Base-by-base conservation (phyloP, 2,113 vertebrate species). In the Myotis davidii region DNA sequence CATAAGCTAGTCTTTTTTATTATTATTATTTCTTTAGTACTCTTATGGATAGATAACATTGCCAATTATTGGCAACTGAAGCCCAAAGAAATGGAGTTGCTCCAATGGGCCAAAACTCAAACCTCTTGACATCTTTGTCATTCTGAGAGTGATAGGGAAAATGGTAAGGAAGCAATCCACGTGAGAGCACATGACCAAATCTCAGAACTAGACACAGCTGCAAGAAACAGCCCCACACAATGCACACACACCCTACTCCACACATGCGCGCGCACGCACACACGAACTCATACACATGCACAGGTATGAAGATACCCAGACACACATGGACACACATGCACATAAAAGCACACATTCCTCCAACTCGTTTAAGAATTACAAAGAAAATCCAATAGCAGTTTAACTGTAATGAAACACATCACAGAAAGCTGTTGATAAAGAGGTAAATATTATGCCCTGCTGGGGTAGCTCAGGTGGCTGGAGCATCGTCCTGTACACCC, bases 41-140 rank as follows among this genome's bases (percentile, higher is more conserved):
- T 81, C 54, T 92, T 56, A 70, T 14, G 21, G 13, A 93, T 72
- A 70, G 13, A 93, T 72, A 70, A 85, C 86, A 92, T 74, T 52
- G 48, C 32, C 74, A 89, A 72, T 78, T 78, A 89, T 45, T 50
- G 21, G 5, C 59, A 83, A 81, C 0, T 78, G 17, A 95, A 27
- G 42, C 25, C 61, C 27, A 81, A 88, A 85, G 27, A 91, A 25
- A 85, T 39, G 69, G 48, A 73, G 9, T 45, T 79, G 77, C 12
- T 14, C 45, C 54, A 81, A 95, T 14, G 18, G 32, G 23, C 90
- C 79, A 91, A 91, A 94, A 72, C 25, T 39, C n/a, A 76, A 45
- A 85, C 29, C 18, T 76, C 77, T 72, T 69, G 32, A 81, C 7
- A 81, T 32, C 25, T 76, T 64, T 81, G 12, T 50, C 73, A 82